Evolutionary conservation across 2,113 vertebrate genomes (phyloP), one percentile per base, ranked within the genome.

Genomic region (Archilochus colubris): DNA sequence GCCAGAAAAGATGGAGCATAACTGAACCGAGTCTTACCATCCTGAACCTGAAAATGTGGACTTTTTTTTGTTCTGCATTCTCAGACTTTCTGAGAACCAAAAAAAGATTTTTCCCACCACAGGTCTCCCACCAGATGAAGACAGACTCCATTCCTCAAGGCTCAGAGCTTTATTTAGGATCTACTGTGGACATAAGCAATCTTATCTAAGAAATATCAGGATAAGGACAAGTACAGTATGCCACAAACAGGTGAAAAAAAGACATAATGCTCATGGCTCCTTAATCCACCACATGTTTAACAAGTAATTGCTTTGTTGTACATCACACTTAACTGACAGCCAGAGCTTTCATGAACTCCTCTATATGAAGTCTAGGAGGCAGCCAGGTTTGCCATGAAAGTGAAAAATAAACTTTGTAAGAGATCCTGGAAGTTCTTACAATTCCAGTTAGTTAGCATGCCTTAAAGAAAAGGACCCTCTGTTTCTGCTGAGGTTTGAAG

Each of bases 241-340:
- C 7, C 59, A 82, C 10, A n/a, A 94, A 64, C 54, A 57, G 9
- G 54, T 50, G 50, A 38, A 38, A 69, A 81, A 70, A 36, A 8
- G 11, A 83, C 22, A 22, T 12, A 67, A 9, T 40, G 22, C 6
- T 36, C 27, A 25, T 18, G 18, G 69, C 51, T 95, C 31, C 84
- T 70, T 89, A 86, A 89, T 70, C 63, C 38, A 77, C 17, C 59
- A 54, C 38, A 70, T 54, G 24, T 31, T 86, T 58, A 70, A 58
- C 25, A 89, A 92, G 59, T 82, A 95, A 95, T 75, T 93, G 75
- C 50, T 88, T 76, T 77, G 82, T 36, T 50, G 88, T 79, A 54
- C 46, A 79, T 64, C 67, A 83, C 76, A 58, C 51, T 86, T 86
- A 93, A 95, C 36, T 88, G 82, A 55, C 88, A 91, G 95, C 93